phyloP scores from a whole-genome alignment of 2,888 invertebrate genomes.

The Tetanocera ferruginea region DNA sequence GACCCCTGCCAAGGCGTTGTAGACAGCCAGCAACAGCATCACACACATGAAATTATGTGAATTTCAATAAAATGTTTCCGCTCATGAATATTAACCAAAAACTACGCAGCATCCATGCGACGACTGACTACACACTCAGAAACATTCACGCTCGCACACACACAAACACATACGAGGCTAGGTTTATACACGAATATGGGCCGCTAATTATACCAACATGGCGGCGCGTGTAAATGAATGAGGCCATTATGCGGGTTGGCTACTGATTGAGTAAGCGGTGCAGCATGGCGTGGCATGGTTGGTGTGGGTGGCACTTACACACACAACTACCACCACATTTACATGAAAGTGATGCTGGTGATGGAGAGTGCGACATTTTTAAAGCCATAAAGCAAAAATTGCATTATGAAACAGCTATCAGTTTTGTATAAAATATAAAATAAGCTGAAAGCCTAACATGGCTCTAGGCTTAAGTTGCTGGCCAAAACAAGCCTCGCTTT shows the following conservation, averaged over 20 bases:
- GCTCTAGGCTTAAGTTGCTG: background rate
- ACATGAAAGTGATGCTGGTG: background rate
- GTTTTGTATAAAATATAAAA: background rate
- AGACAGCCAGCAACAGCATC: background rate
- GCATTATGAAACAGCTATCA: background rate
- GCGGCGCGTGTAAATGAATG: constrained; percentile 54
- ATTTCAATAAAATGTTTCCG: constrained; percentile 33
- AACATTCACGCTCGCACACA: background rate
- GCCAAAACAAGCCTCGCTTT: background rate
- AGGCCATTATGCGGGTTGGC: constrained; percentile 62
- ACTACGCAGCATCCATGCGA: background rate
- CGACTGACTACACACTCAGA: background rate
- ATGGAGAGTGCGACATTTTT: background rate
- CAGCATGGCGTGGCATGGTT: background rate
- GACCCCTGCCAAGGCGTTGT: background rate
- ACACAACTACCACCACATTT: background rate
- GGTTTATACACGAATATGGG: constrained; percentile 45
- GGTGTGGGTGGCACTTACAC: background rate
- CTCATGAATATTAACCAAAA: constrained; percentile 23
- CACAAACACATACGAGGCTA: constrained; percentile 3
- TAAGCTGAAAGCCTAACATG: background rate
- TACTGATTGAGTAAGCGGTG: constrained; percentile 49
- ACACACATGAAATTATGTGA: constrained; percentile 44
- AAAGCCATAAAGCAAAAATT: background rate
- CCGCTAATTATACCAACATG: constrained; percentile 59